phyloP scores from a whole-genome alignment of 2,888 invertebrate species.

The Epirrita christyi region DNA sequence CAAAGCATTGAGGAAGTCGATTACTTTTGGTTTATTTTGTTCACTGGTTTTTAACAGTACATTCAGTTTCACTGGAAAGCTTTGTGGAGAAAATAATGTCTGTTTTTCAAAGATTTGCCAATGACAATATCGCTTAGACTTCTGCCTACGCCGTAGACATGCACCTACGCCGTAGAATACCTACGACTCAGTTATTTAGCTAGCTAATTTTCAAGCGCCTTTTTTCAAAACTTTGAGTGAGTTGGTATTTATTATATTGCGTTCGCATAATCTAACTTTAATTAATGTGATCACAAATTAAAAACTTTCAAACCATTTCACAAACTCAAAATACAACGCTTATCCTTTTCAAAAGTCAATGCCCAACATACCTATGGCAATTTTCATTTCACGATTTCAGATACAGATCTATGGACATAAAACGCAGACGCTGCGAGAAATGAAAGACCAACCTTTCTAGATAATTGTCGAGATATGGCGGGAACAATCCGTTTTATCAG shows the following conservation, averaged over 20 bases:
- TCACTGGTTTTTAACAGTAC: neutral
- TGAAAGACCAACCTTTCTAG: conserved; percentile 54
- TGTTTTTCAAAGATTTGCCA: too few species aligned
- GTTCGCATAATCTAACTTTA: too few species aligned
- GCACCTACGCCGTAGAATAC: neutral
- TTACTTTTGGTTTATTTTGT: conserved; percentile 10
- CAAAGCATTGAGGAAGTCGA: conserved; percentile 11
- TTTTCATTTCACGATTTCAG: conserved; percentile 34
- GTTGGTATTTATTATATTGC: too few species aligned
- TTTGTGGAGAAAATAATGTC: neutral
- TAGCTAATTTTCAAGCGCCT: too few species aligned
- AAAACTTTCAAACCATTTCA: neutral
- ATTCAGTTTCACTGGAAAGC: neutral
- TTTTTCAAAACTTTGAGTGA: too few species aligned
- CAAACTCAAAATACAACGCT: neutral
- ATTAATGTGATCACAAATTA: too few species aligned
- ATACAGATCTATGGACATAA: conserved; percentile 41
- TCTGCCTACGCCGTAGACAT: neutral
- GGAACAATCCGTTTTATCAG: conserved; percentile 49
- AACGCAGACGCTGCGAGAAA: conserved; percentile 48
- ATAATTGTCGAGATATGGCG: conserved; percentile 55
- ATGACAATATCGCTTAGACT: too few species aligned
- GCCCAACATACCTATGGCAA: conserved; percentile 26
- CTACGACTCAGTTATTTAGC: neutral
- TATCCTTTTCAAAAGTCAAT: conserved; percentile 3